Percentiles rank a stretch among this genome's conserved stretches.
Evolutionary conservation across 1,140 invertebrate genomes (phyloP).

Genomic region (Argopecten irradians): DNA sequence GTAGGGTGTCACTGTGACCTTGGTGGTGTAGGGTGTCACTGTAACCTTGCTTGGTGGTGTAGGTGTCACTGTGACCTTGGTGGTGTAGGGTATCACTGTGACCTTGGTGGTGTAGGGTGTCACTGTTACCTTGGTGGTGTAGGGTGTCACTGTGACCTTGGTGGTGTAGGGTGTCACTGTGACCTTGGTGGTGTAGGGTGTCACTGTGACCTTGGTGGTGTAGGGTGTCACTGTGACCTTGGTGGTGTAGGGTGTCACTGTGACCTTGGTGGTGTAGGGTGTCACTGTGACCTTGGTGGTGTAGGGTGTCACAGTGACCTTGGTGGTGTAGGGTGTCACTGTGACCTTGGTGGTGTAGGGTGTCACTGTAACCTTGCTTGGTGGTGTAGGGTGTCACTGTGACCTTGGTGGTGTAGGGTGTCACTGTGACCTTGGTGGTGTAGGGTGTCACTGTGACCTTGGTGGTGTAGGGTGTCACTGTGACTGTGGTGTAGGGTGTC

Average conservation of each 20-base stretch:
- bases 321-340: not conserved
- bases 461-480: too few relatives aligned
- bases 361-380: too few relatives aligned
- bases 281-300: too few relatives aligned
- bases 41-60: too few relatives aligned
- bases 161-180: not conserved
- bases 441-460: too few relatives aligned
- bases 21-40: not conserved
- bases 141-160: not conserved
- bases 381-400: not conserved
- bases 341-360: too few relatives aligned
- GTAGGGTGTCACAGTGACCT: not conserved
- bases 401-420: not conserved
- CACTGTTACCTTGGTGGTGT: not conserved
- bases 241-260: not conserved
- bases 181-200: too few relatives aligned
- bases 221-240: not conserved
- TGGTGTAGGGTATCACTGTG: not conserved
- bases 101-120: slow-evolving; percentile 2
- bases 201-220: not conserved
- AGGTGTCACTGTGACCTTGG: too few relatives aligned
- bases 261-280: not conserved
- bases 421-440: not conserved
- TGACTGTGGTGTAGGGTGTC: too few relatives aligned
- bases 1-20: not conserved